A percentile compares a stretch with the other conserved stretches of the same genome.
Evolutionary conservation across 2,113 vertebrate genomes (phyloP).

Genomic region (Willisornis vidua): DNA sequence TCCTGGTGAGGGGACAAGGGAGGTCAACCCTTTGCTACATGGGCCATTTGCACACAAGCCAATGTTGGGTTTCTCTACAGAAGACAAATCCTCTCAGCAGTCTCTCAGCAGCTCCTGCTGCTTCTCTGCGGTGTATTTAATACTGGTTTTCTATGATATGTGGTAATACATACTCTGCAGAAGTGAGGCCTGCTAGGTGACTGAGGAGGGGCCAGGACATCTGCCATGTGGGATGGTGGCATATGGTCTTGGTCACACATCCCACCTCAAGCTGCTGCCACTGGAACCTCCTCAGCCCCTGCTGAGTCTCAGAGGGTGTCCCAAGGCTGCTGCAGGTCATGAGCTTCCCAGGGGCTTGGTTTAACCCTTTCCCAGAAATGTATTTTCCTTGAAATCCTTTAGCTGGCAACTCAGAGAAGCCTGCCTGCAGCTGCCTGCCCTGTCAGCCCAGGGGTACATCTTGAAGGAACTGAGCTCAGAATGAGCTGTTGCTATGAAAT

Average conservation of each 20-base stretch:
- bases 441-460: rapidly evolving
- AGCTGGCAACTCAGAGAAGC: neutral
- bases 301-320: neutral
- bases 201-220: neutral
- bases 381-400: neutral
- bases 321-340: rapidly evolving
- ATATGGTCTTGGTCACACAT: neutral
- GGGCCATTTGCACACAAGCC: neutral
- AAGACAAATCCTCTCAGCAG: neutral
- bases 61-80: neutral
- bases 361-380: neutral
- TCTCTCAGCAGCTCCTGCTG: neutral
- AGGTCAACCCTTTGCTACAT: rapidly evolving
- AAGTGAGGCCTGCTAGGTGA: neutral
- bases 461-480: neutral
- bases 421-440: neutral
- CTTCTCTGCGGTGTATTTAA: neutral
- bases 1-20: neutral
- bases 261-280: neutral
- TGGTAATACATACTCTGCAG: neutral
- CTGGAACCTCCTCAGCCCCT: neutral
- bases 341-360: neutral
- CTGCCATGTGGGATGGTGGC: rapidly evolving
- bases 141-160: neutral
- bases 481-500: rapidly evolving